Base-by-base conservation (phyloP, 2,888 invertebrate genomes). In the Torymus auratus region DNA sequence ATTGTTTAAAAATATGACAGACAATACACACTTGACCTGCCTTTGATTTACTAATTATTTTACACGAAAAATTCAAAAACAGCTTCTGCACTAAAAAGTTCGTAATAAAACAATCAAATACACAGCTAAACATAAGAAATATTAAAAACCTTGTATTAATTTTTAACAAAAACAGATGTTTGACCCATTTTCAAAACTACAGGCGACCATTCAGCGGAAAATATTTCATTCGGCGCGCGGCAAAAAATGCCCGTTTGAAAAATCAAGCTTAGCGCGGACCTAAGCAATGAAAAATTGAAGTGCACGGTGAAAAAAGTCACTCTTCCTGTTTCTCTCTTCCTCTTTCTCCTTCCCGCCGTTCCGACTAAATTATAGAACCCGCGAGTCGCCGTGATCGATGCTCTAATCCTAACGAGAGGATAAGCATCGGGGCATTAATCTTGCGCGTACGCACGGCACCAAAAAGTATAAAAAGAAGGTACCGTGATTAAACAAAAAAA, bases 361-460 rank as follows among this genome's bases (percentile, higher is more conserved):
- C 53, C 28, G 41, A 68, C 60, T 75, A 67, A 68, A 75, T 75
- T 75, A 68, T 60, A 75, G 68, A 75, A 75, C 75, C 56, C 52
- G 53, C 52, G 55, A 69, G 61, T 61, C 69, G 28, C 1, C 3
- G 76, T 76, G 76, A 76, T 76, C 68, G 61, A 76, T 76, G 76
- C 61, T 41, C 53, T 61, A 69, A 76, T 3, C 28, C 68, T 76
- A 76, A 76, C 68, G 68, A 61, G 65, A 58, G 76, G 15, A 76
- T 76, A 76, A 76, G 76, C 68, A 69, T 76, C 41, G 69, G 23
- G 55, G 14, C 77, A 77, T 77, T 77, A 77, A 77, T 77, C 77
- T 77, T 70, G 41, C 62, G 23, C 41, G 15, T 13, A 20, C 55
- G 15, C 15, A 20, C 55, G 50, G 17, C 14, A 56, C n/a, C 53